Base-by-base conservation (phyloP, 2,888 invertebrate genomes). In the Ernsta delagoae region DNA sequence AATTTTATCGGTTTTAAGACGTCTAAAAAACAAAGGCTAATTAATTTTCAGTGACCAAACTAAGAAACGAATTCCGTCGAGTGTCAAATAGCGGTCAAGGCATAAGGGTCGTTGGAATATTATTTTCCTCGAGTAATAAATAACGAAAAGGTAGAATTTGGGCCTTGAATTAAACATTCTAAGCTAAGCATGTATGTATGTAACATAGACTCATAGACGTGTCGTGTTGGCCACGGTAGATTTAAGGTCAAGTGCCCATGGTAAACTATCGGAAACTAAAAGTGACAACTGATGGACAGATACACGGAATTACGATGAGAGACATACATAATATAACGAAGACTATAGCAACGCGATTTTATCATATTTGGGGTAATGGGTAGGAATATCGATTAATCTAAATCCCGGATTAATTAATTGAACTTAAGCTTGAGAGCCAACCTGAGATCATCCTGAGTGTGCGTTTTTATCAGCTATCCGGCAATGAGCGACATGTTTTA, bases 121-220 rank as follows among this genome's bases (percentile, higher is more conserved):
- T 24, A 5, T 63, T 63, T 61, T 67, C 67, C 67, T 67, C 11
- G 8, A 24, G 0, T 43, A 56, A 16, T 39, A 45, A 45, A 45
- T 48, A 12, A 54, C 7, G 11, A 53, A 41, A 5, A 34, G 41
- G 48, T 53, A 12, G 54, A 54, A 48, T 16, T 31, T n/a, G 24
- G 54, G 36, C 60, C 66, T 60, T 45, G 66, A 60, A 54, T 60
- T 54, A 60, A 3, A 60, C 53, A 67, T 67, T 67, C n/a, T n/a
- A n/a, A n/a, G n/a, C 66, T 11, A 67, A 16, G 36, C 50, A n/a
- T n/a, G n/a, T n/a, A 50, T 48, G 41, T 67, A 67, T 75, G 24
- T 54, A 31, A 56, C n/a, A n/a, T n/a, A n/a, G n/a, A n/a, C n/a
- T n/a, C 61, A 61, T 24, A 59, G 60, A 56, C 48, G 12, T 67